Percentiles rank a stretch among this genome's conserved stretches.
phyloP scores from a whole-genome alignment of 2,113 vertebrate genomes.

The Sinosuthora webbiana region DNA sequence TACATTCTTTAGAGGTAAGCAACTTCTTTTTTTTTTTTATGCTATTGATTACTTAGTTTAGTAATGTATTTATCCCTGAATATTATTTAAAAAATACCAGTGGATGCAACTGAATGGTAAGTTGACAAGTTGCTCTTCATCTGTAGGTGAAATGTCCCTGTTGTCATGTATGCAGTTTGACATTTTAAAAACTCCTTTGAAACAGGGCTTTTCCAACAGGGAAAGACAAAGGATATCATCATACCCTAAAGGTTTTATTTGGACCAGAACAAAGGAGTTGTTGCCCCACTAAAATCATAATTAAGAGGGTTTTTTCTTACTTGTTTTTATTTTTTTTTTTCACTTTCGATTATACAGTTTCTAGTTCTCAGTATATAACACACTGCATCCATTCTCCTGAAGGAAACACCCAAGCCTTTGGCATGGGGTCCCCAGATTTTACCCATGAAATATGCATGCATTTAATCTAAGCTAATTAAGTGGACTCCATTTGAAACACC shows the following conservation, averaged over 20 bases:
- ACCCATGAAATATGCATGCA: background rate
- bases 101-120: background rate
- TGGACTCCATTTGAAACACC: background rate
- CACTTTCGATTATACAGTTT: background rate
- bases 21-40: background rate
- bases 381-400: fast-evolving
- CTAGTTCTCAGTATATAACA: background rate
- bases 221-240: background rate
- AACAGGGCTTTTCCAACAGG: background rate
- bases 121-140: background rate
- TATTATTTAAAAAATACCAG: background rate
- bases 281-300: background rate
- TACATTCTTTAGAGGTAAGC: background rate
- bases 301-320: fast-evolving
- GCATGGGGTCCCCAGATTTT: background rate
- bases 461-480: background rate
- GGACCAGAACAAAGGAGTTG: background rate
- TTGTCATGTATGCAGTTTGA: background rate
- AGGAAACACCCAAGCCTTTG: background rate
- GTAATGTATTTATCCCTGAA: background rate
- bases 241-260: background rate
- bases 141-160: background rate
- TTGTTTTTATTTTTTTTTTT: background rate
- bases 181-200: background rate
- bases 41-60: background rate